Conservation (phyloP, 2,113 vertebrate species). For the Phoxinus phoxinus region DNA sequence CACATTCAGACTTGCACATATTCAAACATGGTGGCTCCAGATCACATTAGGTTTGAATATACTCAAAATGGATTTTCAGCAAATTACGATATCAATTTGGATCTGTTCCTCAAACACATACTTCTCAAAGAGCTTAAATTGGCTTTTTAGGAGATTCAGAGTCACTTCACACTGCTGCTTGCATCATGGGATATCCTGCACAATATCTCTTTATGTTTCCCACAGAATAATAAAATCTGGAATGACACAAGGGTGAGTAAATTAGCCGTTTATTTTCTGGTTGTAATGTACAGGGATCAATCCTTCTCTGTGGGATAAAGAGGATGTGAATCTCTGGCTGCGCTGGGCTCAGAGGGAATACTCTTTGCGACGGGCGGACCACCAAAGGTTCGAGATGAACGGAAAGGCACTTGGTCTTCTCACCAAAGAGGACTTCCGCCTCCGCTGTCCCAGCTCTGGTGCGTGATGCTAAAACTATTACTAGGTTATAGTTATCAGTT, state of each 20-base stretch:
- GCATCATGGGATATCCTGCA: background rate
- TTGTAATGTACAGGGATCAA: conserved; percentile 81
- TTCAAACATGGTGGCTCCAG: background rate
- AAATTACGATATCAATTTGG: background rate
- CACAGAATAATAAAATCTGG: background rate
- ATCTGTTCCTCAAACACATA: background rate
- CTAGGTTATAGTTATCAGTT: background rate
- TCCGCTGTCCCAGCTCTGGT: conserved; percentile 90
- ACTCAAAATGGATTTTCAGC: background rate
- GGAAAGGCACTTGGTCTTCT: conserved; percentile 90
- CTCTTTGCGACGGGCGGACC: conserved; percentile 74
- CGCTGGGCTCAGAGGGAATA: conserved; percentile 91
- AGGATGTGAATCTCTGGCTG: conserved; percentile 89
- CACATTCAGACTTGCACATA: background rate
- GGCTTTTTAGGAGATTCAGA: background rate
- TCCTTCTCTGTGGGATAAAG: conserved; percentile 89
- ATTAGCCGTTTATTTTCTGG: background rate
- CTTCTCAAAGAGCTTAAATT: background rate
- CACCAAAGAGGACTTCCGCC: conserved; percentile 92
- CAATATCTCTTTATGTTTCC: no score
- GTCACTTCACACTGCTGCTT: background rate
- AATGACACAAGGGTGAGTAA: background rate
- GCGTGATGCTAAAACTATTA: conserved; percentile 4
- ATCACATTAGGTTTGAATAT: background rate
- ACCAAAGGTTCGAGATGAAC: conserved; percentile 86